Evolutionary conservation across 2,797 vertebrate genomes (phyloP), one percentile per base, ranked within the genome.

Genomic region (Helarctos malayanus): DNA sequence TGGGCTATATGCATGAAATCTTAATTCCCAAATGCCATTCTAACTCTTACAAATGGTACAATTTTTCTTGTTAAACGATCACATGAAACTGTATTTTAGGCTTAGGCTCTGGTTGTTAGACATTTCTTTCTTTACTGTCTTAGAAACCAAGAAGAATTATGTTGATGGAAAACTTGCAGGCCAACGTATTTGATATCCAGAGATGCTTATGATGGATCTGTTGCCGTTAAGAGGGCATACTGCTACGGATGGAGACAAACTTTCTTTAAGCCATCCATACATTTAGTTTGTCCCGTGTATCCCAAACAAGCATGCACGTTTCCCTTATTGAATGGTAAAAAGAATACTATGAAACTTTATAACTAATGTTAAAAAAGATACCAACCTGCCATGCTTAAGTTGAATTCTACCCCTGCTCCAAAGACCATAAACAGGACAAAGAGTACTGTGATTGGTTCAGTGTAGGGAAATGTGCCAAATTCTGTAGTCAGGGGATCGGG

Each of bases 11-110:
- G 52, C 68, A 38, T 84, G 41, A 88, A 95, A 88, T 82, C 57
- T 82, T 96, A 79, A 79, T 96, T 96, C 96, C 89, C 68, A 75
- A 86, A 79, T 88, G 49, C 2, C 16, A n/a, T 86, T 92, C 85
- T 15, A 91, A 32, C 4, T 95, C 68, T 80, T 92, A 35, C 47
- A 84, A 95, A 75, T 84, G 27, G 27, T 88, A 3, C 3, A 68
- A 3, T 56, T 89, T 92, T 85, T 90, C 59, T 85, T 79, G 18
- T 29, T 93, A 86, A 78, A 41, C 21, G 63, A 49, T 81, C 25
- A 81, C 7, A 29, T 65, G n/a, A 88, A 95, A 69, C 25, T 88
- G 9, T 69, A 92, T 49, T 68, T 79, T 86, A 59, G 19, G 1
- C 38, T 13, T 38, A 56, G 21, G 10, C 2, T 7, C 38, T 11